Percentiles rank a stretch among this genome's conserved stretches.
Conservation (phyloP, 2,113 vertebrate genomes). For the Pundamilia nyererei region DNA sequence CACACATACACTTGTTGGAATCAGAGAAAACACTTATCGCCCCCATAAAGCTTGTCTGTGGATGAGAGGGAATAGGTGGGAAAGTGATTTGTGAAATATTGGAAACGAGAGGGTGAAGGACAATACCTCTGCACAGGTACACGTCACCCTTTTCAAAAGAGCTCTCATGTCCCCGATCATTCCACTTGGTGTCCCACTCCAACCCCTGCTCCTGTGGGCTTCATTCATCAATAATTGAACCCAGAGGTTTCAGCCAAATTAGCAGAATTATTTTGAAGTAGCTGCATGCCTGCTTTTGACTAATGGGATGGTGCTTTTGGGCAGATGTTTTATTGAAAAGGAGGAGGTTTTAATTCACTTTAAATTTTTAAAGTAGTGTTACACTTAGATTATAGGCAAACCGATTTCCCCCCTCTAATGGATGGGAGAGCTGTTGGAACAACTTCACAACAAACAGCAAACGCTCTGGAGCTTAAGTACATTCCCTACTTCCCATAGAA, state of each 20-base stretch:
- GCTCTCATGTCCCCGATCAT: constrained; percentile 8
- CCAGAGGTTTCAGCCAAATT: constrained; percentile 43
- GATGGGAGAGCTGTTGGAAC: constrained; percentile 18
- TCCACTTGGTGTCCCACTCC: constrained; percentile 12
- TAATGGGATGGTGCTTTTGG: constrained; percentile 40
- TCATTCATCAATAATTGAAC: constrained; percentile 54
- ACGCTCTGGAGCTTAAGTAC: constrained; percentile 21
- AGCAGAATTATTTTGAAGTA: constrained; percentile 55
- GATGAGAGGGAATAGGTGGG: not conserved
- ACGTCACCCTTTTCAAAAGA: not conserved
- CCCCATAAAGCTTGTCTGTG: not conserved
- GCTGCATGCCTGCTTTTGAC: constrained; percentile 26
- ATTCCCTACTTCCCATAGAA: not conserved
- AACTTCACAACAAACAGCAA: constrained; percentile 36
- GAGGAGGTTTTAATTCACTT: constrained; percentile 49
- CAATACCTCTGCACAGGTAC: not conserved
- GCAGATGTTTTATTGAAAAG: constrained; percentile 63
- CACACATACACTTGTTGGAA: not conserved
- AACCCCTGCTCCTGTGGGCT: not conserved
- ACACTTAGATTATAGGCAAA: constrained; percentile 53
- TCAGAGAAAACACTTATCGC: not conserved
- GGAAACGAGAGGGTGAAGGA: constrained; percentile 22
- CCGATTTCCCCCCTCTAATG: constrained; percentile 23
- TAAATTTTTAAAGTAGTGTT: constrained; percentile 53
- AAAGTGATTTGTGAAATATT: not conserved